Conservation (phyloP, 2,113 vertebrate genomes). For the Oryctolagus cuniculus region mOryCun1.1 NC_091435.1:168284001-168284500, state of each 20-base stretch:
- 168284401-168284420: not conserved
- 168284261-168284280: constrained; percentile 23
- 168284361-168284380: not conserved
- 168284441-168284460: not conserved
- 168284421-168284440: not conserved
- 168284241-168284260: constrained; percentile 22
- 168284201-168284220: not conserved
- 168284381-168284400: not conserved
- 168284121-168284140: constrained; percentile 48
- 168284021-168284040: constrained; percentile 35
- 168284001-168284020: not conserved
- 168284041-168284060: constrained; percentile 29
- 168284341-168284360: not conserved
- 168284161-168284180: constrained; percentile 14
- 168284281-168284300: not conserved
- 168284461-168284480: constrained; percentile 13
- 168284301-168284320: not conserved
- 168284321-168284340: not conserved
- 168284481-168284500: constrained; percentile 39
- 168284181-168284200: not conserved
- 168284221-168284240: constrained; percentile 4
- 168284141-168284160: not conserved
- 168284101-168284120: not conserved
- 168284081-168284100: constrained; percentile 48
- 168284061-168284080: not conserved